Conservation (phyloP, 2,888 invertebrate genomes). For the Caenorhabditis panamensis region DNA sequence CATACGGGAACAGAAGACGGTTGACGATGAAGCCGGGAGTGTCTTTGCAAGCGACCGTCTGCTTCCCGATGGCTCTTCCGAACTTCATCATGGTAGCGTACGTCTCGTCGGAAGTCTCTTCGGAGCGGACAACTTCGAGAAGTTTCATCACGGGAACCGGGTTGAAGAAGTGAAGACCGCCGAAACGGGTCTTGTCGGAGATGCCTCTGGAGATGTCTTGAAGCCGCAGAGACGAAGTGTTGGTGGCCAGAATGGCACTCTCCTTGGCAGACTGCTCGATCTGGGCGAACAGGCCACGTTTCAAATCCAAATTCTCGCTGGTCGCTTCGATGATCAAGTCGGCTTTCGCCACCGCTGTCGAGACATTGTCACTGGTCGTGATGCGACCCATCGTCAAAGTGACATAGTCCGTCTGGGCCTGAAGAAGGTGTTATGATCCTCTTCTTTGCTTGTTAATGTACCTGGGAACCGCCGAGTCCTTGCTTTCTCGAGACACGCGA, state of each 20-base stretch:
- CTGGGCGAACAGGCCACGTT: conserved; percentile 87
- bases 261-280: conserved; percentile 84
- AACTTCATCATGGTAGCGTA: conserved; percentile 87
- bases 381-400: conserved; percentile 85
- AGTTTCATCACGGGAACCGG: conserved; percentile 93
- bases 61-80: conserved; percentile 90
- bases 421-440: not conserved
- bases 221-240: conserved; percentile 91
- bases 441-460: not conserved
- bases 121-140: conserved; percentile 87
- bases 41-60: conserved; percentile 91
- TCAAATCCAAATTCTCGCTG: conserved; percentile 88
- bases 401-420: conserved; percentile 81
- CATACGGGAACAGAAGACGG: conserved; percentile 89
- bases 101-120: conserved; percentile 88
- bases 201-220: conserved; percentile 88
- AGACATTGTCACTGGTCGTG: conserved; percentile 85
- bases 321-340: conserved; percentile 88
- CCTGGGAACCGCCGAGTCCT: not conserved
- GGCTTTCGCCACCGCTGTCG: conserved; percentile 85
- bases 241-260: conserved; percentile 89
- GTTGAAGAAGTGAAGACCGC: conserved; percentile 94
- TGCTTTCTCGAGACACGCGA: conserved; percentile 87
- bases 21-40: conserved; percentile 96
- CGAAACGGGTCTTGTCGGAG: conserved; percentile 85